phyloP scores from a whole-genome alignment of 2,113 vertebrate species.

The Hymenochirus boettgeri region DNA sequence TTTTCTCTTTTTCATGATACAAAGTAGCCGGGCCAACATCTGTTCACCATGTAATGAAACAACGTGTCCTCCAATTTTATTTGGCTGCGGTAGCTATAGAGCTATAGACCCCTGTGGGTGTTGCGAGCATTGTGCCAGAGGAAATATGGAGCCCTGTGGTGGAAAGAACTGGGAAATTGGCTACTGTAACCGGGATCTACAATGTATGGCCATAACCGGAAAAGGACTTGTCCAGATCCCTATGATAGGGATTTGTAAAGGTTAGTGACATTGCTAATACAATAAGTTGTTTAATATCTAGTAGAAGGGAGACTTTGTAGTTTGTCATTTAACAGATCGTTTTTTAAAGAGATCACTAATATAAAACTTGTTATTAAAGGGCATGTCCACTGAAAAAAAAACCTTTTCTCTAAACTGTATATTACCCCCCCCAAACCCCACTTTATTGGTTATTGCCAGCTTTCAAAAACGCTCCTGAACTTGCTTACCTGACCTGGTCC shows the following conservation, averaged over 20 bases:
- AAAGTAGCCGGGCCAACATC: background rate
- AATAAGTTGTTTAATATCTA: no score
- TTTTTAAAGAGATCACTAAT: no score
- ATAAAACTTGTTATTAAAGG: no score
- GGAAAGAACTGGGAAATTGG: slow-evolving; percentile 20
- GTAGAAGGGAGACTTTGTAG: no score
- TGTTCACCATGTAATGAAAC: slow-evolving; percentile 14
- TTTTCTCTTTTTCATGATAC: background rate
- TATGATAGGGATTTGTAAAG: slow-evolving; percentile 9
- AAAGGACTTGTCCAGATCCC: slow-evolving; percentile 4
- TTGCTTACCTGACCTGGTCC: no score
- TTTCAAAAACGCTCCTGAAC: no score
- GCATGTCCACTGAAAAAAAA: no score
- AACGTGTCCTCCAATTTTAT: background rate
- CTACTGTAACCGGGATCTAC: background rate
- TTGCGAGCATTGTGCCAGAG: slow-evolving; percentile 15
- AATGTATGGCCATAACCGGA: slow-evolving; percentile 9
- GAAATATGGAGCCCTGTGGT: background rate
- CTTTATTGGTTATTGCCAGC: no score
- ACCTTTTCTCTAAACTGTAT: no score
- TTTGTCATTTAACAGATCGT: no score
- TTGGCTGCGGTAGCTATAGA: background rate
- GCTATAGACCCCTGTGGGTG: slow-evolving; percentile 28
- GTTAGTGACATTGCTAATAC: no score
- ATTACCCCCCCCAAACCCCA: no score